These are phyloP conservation scores for Phaedon cochleariae DNA, from an alignment of 2,888 invertebrate species.

Conservation along the genomic window DNA sequence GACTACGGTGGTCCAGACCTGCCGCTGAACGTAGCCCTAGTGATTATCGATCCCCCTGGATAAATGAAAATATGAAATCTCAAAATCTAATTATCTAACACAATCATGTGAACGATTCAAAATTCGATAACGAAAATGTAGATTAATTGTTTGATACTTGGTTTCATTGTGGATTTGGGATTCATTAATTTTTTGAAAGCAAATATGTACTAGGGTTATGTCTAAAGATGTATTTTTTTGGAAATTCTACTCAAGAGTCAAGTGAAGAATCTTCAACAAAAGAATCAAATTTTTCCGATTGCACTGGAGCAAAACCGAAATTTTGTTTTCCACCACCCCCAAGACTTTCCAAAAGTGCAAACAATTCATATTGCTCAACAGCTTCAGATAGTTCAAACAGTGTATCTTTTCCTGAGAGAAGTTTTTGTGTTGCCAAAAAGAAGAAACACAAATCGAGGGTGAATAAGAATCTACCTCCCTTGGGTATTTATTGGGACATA, in stretches of 20 bases:
- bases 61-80: too few relatives aligned
- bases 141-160: too few relatives aligned
- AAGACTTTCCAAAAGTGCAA: slow-evolving; percentile 51
- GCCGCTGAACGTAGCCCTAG: too few relatives aligned
- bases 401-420: slow-evolving; percentile 25
- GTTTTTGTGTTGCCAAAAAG: slow-evolving; percentile 38
- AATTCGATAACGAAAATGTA: too few relatives aligned
- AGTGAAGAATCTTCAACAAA: slow-evolving; percentile 39
- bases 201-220: background rate
- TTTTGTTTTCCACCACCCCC: slow-evolving; percentile 47
- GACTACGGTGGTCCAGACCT: too few relatives aligned
- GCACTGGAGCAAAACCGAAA: slow-evolving; percentile 41
- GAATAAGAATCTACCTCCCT: slow-evolving; percentile 66
- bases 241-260: slow-evolving; percentile 39
- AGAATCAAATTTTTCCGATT: slow-evolving; percentile 42
- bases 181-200: background rate
- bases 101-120: too few relatives aligned
- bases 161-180: too few relatives aligned
- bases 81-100: too few relatives aligned
- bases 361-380: slow-evolving; percentile 51
- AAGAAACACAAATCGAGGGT: slow-evolving; percentile 36
- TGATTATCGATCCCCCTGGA: too few relatives aligned
- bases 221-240: slow-evolving; percentile 31
- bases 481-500: slow-evolving; percentile 94
- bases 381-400: slow-evolving; percentile 53